phyloP scores from a whole-genome alignment of 2,888 invertebrate species.

The Cheilosia variabilis region DNA sequence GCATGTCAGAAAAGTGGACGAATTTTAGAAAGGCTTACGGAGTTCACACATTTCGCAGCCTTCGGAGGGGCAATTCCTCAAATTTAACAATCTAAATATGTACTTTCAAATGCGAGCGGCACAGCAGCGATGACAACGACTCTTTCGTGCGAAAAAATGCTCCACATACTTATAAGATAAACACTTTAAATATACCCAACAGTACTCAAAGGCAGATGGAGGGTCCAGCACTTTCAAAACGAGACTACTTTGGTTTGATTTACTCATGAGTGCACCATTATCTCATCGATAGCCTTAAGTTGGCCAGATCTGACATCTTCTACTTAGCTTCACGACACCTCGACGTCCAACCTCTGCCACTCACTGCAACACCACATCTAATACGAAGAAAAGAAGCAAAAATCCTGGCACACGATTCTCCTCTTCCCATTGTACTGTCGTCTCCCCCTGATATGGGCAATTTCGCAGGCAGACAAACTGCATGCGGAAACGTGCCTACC shows the following conservation, averaged over 20 bases:
- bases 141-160: slow-evolving; percentile 20
- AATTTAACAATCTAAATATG: slow-evolving; percentile 14
- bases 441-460: slow-evolving; percentile 1
- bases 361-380: slow-evolving; percentile 5
- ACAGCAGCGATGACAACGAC: not conserved
- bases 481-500: slow-evolving; percentile 66
- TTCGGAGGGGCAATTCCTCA: slow-evolving; percentile 16
- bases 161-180: slow-evolving; percentile 21
- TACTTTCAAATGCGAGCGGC: slow-evolving; percentile 34
- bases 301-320: slow-evolving; percentile 67
- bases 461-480: slow-evolving; percentile 43
- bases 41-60: not conserved
- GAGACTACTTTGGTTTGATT: slow-evolving; percentile 65
- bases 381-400: slow-evolving; percentile 23
- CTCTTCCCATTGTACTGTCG: slow-evolving; percentile 55
- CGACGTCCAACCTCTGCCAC: slow-evolving; percentile 38
- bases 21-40: slow-evolving; percentile 22
- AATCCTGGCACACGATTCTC: slow-evolving; percentile 65
- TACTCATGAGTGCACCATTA: slow-evolving; percentile 68
- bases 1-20: not conserved
- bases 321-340: slow-evolving; percentile 69
- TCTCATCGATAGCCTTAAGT: slow-evolving; percentile 70
- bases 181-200: not conserved
- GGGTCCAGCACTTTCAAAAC: slow-evolving; percentile 39
- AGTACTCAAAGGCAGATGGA: slow-evolving; percentile 6